Evolutionary conservation across 1,140 invertebrate species (phyloP).

Genomic region (Amphibalanus amphitrite): DNA sequence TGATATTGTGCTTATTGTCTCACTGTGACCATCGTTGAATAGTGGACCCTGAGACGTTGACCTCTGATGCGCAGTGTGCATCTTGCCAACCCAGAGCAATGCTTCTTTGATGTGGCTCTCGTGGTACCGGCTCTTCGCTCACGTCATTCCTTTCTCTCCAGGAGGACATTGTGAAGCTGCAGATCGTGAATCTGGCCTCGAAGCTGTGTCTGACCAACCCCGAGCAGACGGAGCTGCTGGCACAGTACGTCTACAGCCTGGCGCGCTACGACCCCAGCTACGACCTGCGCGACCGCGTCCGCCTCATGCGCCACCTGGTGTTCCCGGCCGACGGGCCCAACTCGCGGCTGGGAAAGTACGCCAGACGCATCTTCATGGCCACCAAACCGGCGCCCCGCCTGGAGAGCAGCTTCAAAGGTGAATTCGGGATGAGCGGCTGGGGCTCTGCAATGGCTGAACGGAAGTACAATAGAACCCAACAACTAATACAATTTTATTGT

Average conservation of each 20-base stretch:
- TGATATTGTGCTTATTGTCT: no score
- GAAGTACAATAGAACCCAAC: no score
- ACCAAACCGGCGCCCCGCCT: conserved; percentile 82
- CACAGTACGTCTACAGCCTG: conserved; percentile 87
- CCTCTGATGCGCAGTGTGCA: no score
- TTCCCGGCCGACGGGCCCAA: conserved; percentile 33
- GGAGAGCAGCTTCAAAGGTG: conserved; percentile 46
- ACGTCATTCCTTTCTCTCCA: conserved; percentile 25
- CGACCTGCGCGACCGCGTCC: conserved; percentile 84
- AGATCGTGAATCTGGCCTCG: conserved; percentile 85
- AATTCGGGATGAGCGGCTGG: conserved; percentile 2
- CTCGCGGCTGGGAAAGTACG: conserved; percentile 42
- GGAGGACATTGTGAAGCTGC: conserved; percentile 90
- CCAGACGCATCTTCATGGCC: conserved; percentile 70
- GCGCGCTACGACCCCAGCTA: conserved; percentile 97
- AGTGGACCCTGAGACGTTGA: no score
- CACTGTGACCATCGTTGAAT: no score
- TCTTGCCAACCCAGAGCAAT: no score
- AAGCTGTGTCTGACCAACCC: conserved; percentile 83
- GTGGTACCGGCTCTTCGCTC: no score
- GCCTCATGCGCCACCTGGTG: conserved; percentile 68
- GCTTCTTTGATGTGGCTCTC: no score
- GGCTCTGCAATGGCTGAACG: no score
- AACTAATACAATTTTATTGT: no score
- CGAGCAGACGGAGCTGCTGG: conserved; percentile 65